These are phyloP conservation scores for Helicoverpa assulta DNA, from an alignment of 2,888 invertebrate genomes.

Conservation along the genomic window DNA sequence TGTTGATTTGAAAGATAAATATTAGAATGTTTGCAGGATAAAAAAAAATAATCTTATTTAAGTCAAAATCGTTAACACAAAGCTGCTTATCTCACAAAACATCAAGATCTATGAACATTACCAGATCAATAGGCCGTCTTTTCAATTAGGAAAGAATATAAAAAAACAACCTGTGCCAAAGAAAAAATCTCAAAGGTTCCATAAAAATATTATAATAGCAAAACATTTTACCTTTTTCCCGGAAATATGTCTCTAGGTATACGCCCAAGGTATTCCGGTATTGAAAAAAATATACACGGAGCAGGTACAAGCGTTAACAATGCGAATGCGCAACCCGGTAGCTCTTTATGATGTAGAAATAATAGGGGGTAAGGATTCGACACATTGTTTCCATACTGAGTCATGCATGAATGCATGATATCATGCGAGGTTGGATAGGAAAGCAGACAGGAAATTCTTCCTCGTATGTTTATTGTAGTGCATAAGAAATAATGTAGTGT, in stretches of 20 bases:
- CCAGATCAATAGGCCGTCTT: neutral
- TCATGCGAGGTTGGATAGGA: constrained; percentile 3
- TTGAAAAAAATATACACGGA: constrained; percentile 24
- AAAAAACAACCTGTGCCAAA: neutral
- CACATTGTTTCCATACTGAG: constrained; percentile 16
- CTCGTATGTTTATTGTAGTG: neutral
- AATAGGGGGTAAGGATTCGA: constrained; percentile 21
- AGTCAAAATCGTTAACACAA: neutral
- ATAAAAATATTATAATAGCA: constrained; percentile 4
- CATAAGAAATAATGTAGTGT: neutral
- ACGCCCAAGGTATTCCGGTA: constrained; percentile 13
- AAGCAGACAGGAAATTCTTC: constrained; percentile 1
- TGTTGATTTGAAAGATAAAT: no score
- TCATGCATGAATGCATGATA: neutral
- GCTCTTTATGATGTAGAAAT: constrained; percentile 36
- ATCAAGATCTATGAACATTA: no score
- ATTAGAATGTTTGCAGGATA: no score
- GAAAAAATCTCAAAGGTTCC: neutral
- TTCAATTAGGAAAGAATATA: neutral
- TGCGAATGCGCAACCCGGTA: constrained; percentile 22
- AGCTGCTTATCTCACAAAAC: neutral
- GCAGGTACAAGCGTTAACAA: constrained; percentile 36
- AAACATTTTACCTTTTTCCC: constrained; percentile 9
- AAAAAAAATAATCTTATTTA: neutral
- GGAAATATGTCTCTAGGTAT: constrained; percentile 15